A percentile compares a stretch with the other conserved stretches of the same genome.
phyloP scores from a whole-genome alignment of 2,888 invertebrate genomes.

The Cerceris ruficornis region DNA sequence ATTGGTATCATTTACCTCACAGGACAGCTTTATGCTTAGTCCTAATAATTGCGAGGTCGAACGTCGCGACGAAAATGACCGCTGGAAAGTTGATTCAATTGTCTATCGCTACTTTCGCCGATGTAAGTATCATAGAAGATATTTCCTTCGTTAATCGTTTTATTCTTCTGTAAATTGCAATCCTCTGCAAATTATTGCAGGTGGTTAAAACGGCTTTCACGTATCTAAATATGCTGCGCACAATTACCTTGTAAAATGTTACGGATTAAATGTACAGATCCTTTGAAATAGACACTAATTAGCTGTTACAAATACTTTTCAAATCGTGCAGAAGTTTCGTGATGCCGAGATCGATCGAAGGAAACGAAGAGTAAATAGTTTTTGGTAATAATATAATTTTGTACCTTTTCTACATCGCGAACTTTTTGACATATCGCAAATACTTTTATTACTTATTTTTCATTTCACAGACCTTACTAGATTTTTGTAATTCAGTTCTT shows the following conservation, averaged over 20 bases:
- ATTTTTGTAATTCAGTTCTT: too few relatives aligned
- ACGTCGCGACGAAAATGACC: conserved; percentile 64
- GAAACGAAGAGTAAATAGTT: too few relatives aligned
- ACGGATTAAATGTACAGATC: too few relatives aligned
- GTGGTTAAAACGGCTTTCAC: conserved; percentile 42
- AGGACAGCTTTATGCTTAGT: conserved; percentile 64
- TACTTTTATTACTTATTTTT: too few relatives aligned
- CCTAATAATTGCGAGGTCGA: conserved; percentile 67
- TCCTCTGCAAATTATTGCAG: conserved; percentile 1
- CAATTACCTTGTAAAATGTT: not conserved
- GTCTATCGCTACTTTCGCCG: conserved; percentile 68
- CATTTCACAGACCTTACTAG: too few relatives aligned
- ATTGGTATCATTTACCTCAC: conserved; percentile 70
- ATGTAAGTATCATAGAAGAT: conserved; percentile 59
- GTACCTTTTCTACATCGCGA: not conserved
- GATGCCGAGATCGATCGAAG: too few relatives aligned
- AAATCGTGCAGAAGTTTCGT: too few relatives aligned
- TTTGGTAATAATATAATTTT: too few relatives aligned
- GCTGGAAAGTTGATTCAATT: conserved; percentile 72
- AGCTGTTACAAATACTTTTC: too few relatives aligned
- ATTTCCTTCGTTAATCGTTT: not conserved
- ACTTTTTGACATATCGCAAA: conserved; percentile 6
- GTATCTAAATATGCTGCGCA: conserved; percentile 47
- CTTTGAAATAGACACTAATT: too few relatives aligned
- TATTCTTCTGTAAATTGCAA: not conserved